Percentiles rank a stretch among this genome's conserved stretches.
phyloP scores from a whole-genome alignment of 2,797 vertebrate genomes.

The Cirrhinus molitorella region DNA sequence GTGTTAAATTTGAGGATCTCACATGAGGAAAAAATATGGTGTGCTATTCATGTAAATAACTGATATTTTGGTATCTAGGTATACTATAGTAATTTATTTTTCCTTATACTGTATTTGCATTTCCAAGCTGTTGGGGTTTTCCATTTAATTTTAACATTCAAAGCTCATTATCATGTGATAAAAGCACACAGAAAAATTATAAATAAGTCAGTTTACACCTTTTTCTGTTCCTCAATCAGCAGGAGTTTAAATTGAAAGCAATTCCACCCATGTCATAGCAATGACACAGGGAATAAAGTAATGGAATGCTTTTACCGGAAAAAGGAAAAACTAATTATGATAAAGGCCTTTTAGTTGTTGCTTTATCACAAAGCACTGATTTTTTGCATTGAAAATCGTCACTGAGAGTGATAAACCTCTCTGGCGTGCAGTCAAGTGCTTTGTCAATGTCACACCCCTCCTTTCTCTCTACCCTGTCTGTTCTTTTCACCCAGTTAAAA shows the following conservation, averaged over 20 bases:
- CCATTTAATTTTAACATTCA: neutral
- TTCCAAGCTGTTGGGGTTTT: neutral
- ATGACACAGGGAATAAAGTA: constrained; percentile 79
- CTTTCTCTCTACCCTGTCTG: constrained; percentile 44
- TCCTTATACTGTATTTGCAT: neutral
- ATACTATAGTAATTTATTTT: too few species aligned
- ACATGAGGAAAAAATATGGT: too few species aligned
- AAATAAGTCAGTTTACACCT: constrained; percentile 40
- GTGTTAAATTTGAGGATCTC: too few species aligned
- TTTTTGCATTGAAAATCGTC: constrained; percentile 80
- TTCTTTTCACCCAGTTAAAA: constrained; percentile 59
- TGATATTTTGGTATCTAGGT: too few species aligned
- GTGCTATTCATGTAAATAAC: too few species aligned
- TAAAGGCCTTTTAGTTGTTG: constrained; percentile 85
- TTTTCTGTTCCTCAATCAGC: constrained; percentile 43
- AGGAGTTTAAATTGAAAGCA: constrained; percentile 70
- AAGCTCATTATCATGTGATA: neutral
- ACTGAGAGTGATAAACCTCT: constrained; percentile 83
- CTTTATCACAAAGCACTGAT: constrained; percentile 81
- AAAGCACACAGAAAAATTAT: neutral
- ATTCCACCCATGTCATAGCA: constrained; percentile 74
- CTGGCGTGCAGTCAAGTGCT: constrained; percentile 73
- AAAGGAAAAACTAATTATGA: constrained; percentile 88
- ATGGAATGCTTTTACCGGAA: constrained; percentile 83
- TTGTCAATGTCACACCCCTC: constrained; percentile 80